Conservation (phyloP, 2,888 invertebrate genomes). For the Agrenia bidenticulata region DNA sequence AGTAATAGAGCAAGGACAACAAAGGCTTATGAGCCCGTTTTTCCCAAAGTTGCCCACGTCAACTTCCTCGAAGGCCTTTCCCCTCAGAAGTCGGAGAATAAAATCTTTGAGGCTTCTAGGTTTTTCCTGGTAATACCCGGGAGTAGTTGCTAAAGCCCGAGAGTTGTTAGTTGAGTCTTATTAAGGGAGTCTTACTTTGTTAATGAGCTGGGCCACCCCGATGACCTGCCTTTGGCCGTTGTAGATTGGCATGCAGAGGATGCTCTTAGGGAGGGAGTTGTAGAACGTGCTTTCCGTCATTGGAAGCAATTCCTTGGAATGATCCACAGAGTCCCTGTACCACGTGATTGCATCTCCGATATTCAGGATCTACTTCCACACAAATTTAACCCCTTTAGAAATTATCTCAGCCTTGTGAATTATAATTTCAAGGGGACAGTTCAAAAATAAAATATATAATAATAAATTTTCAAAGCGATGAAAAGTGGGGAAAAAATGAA, state of each 20-base stretch:
- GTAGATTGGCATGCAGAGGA: conserved; percentile 89
- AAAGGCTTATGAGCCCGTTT: no score
- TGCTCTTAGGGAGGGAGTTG: conserved; percentile 67
- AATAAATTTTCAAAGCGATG: no score
- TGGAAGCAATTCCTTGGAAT: conserved; percentile 30
- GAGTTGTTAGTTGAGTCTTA: no score
- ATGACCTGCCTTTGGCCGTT: conserved; percentile 86
- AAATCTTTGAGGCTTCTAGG: no score
- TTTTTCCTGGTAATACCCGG: no score
- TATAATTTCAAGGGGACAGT: neutral
- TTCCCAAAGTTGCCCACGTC: no score
- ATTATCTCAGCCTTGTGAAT: neutral
- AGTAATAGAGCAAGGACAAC: no score
- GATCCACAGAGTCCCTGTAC: conserved; percentile 65
- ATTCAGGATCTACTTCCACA: conserved; percentile 78
- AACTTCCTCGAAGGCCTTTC: no score
- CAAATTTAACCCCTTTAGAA: conserved; percentile 17
- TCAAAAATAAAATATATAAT: no score
- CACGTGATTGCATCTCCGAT: conserved; percentile 83
- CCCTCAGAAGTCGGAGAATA: no score
- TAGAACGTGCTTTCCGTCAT: conserved; percentile 25
- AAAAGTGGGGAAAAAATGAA: no score
- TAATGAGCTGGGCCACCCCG: conserved; percentile 88
- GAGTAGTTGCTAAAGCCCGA: no score
- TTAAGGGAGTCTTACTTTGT: conserved; percentile 66